Base-by-base conservation (phyloP, 2,888 invertebrate genomes). In the Odontocolon sp. region DNA sequence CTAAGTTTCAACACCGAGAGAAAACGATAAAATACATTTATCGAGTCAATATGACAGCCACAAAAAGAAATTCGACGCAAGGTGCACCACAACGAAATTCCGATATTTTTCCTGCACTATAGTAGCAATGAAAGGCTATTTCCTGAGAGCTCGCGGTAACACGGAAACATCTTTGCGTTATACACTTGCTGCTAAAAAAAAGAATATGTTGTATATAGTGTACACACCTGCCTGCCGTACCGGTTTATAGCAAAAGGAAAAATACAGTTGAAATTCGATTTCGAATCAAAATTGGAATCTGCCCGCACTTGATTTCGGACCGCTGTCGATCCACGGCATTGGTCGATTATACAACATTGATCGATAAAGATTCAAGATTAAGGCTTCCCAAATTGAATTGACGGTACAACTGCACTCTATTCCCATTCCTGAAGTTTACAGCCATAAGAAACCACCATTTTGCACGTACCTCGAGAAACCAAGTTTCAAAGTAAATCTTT, bases 101-200 rank as follows among this genome's bases (percentile, higher is more conserved):
- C 52, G 54, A 66, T 54, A 66, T 66, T 40, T 66, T 66, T 66
- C 28, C 38, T 52, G 9, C 28, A 40, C 38, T 28, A n/a, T n/a
- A 18, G 28, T 31, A 1, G 11, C 54, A 28, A 31, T 66, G 66
- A 54, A 54, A 52, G 66, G 66, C 40, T 66, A 36, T 31, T 54
- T 28, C 31, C n/a, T 11, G 18, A 16, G 11, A 45, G 18, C n/a
- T 3, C 16, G 28, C 8, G 11, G 45, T 4, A 28, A 61, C 45
- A 38, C 18, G 40, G 52, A 52, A 54, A 52, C 28, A 11, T 63
- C 33, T 18, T 40, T 21, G 8, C 31, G n/a, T n/a, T 16, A 11
- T 8, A 42, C 16, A 16, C 14, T 3, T 4, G 14, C n/a, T 6
- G 28, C 11, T 52, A 2, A 18, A 18, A 66, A 28, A 54, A 52